These are phyloP conservation scores for Cheumatopsyche charites DNA, from an alignment of 1,140 invertebrate species.

Conservation along the genomic window DNA sequence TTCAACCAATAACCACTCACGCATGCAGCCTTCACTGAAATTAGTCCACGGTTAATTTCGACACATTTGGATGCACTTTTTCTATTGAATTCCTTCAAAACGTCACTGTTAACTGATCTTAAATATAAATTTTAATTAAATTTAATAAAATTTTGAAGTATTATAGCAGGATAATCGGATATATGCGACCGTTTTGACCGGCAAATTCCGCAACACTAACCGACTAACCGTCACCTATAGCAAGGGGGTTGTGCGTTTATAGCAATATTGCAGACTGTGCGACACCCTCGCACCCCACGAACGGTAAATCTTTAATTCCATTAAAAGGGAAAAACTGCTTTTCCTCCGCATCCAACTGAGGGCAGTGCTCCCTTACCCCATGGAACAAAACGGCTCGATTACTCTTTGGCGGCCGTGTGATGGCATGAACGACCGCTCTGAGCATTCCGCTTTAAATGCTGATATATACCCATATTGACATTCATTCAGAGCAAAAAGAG, in stretches of 20 bases:
- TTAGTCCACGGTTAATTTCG: too few relatives aligned
- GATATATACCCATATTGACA: too few relatives aligned
- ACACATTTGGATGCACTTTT: too few relatives aligned
- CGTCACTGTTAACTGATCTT: too few relatives aligned
- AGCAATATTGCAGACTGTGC: conserved; percentile 16
- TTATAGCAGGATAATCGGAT: background rate
- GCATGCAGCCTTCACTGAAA: too few relatives aligned
- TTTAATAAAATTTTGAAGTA: too few relatives aligned
- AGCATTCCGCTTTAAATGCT: background rate
- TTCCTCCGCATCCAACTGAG: conserved; percentile 29
- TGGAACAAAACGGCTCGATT: conserved; percentile 16
- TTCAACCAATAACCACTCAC: too few relatives aligned
- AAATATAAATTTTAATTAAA: too few relatives aligned
- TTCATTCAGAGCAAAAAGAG: too few relatives aligned
- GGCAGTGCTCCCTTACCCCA: conserved; percentile 3
- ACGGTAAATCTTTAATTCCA: conserved; percentile 47
- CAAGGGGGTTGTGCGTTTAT: background rate
- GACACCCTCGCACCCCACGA: background rate
- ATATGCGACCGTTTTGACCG: conserved; percentile 24
- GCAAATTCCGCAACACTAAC: conserved; percentile 33
- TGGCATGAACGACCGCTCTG: background rate
- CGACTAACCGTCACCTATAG: conserved; percentile 27
- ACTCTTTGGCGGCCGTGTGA: background rate
- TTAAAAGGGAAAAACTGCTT: conserved; percentile 46
- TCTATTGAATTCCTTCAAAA: too few relatives aligned